Evolutionary conservation across 2,797 vertebrate species (phyloP).

Genomic region (Aldrovandia affinis): DNA sequence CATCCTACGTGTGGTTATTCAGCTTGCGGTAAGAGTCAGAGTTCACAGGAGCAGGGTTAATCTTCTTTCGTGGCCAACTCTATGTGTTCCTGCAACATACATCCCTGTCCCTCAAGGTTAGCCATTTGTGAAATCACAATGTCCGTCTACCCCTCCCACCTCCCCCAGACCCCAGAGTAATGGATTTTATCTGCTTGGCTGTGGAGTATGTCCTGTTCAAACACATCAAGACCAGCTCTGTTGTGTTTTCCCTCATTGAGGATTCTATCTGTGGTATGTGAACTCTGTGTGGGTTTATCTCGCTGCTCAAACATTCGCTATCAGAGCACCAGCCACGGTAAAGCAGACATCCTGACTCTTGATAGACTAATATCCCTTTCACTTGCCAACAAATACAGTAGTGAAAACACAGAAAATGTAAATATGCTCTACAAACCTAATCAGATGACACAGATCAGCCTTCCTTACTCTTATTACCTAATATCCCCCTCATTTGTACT

Average conservation of each 20-base stretch:
- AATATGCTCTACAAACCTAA: background rate
- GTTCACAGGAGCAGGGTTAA: background rate
- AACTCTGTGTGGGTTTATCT: constrained; percentile 55
- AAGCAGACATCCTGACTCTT: constrained; percentile 57
- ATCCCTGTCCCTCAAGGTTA: background rate
- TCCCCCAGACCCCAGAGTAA: background rate
- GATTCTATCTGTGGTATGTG: constrained; percentile 30
- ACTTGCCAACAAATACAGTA: constrained; percentile 48
- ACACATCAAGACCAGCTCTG: constrained; percentile 39
- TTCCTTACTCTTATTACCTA: background rate
- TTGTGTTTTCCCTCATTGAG: constrained; percentile 42
- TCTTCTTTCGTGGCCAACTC: background rate
- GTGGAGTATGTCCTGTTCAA: constrained; percentile 53
- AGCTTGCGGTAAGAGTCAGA: no score
- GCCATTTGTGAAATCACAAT: background rate
- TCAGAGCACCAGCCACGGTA: constrained; percentile 37
- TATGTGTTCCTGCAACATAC: background rate
- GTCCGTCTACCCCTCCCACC: background rate
- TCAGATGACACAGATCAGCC: background rate
- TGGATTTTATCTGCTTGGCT: background rate
- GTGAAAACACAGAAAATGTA: constrained; percentile 31
- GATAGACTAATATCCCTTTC: constrained; percentile 54
- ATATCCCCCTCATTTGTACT: background rate
- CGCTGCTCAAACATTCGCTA: constrained; percentile 59
- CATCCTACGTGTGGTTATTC: background rate